phyloP scores from a whole-genome alignment of 2,797 vertebrate species.

The Coendou prehensilis region DNA sequence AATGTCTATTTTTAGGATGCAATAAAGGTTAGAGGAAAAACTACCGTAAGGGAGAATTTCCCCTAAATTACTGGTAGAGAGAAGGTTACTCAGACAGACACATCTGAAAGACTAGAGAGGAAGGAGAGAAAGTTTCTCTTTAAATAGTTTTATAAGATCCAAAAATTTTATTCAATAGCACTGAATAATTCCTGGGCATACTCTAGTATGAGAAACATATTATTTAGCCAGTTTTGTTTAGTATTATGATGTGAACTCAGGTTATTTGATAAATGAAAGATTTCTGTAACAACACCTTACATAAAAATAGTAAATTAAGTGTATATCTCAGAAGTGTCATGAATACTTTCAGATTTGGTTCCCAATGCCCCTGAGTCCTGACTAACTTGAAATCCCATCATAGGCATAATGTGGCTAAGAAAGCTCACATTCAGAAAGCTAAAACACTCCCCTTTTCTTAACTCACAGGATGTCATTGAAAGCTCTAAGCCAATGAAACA shows the following conservation, averaged over 20 bases:
- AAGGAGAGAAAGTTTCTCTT: constrained; percentile 13
- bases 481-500: background rate
- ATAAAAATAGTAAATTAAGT: constrained; percentile 28
- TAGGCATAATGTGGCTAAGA: background rate
- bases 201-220: background rate
- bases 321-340: background rate
- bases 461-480: background rate
- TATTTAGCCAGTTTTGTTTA: constrained; percentile 52
- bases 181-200: constrained; percentile 3
- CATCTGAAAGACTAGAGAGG: background rate
- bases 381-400: background rate
- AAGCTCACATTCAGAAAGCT: background rate
- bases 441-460: background rate
- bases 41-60: background rate
- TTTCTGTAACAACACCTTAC: background rate
- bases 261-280: background rate
- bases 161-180: constrained; percentile 8
- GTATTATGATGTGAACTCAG: background rate
- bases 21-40: background rate
- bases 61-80: background rate
- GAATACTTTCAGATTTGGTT: background rate
- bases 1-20: background rate
- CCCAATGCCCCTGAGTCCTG: background rate
- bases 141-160: background rate
- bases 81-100: background rate